phyloP scores from a whole-genome alignment of 2,797 vertebrate genomes.

The Chaetodon trifasciatus region DNA sequence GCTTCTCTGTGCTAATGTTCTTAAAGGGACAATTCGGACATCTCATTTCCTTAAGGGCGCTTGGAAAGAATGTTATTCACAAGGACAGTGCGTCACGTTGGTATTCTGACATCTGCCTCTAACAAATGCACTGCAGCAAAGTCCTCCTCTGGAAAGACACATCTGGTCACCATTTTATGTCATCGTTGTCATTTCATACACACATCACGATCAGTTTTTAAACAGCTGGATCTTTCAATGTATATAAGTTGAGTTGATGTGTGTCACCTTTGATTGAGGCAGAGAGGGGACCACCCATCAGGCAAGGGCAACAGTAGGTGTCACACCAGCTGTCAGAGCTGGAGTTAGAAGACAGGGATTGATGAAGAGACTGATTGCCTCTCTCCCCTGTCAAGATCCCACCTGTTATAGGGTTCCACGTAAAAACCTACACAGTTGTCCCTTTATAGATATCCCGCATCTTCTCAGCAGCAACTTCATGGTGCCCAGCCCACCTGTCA shows the following conservation, averaged over 20 bases:
- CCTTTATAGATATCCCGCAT: conserved; percentile 66
- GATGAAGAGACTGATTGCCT: conserved; percentile 83
- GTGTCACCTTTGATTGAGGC: conserved; percentile 78
- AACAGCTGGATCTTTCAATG: conserved; percentile 61
- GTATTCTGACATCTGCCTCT: conserved; percentile 15
- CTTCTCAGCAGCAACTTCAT: conserved; percentile 66
- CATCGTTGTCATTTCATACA: conserved; percentile 37
- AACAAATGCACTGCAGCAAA: conserved; percentile 24
- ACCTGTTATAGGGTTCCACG: conserved; percentile 78
- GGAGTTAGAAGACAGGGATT: conserved; percentile 82
- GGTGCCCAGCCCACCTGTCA: conserved; percentile 71
- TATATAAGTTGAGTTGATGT: conserved; percentile 61
- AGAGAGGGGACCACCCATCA: conserved; percentile 77
- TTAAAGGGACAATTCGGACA: neutral
- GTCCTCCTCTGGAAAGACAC: conserved; percentile 21
- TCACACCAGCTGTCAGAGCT: conserved; percentile 85
- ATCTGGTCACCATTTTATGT: conserved; percentile 28
- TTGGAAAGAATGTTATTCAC: neutral
- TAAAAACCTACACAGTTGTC: conserved; percentile 69
- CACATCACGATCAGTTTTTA: conserved; percentile 44
- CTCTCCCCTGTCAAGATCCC: conserved; percentile 82
- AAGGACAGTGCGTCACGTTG: conserved; percentile 22
- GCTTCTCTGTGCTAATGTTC: neutral
- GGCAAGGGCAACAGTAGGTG: conserved; percentile 78
- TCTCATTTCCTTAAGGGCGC: neutral